phyloP scores from a whole-genome alignment of 2,113 vertebrate species.

The Siniperca chuatsi region DNA sequence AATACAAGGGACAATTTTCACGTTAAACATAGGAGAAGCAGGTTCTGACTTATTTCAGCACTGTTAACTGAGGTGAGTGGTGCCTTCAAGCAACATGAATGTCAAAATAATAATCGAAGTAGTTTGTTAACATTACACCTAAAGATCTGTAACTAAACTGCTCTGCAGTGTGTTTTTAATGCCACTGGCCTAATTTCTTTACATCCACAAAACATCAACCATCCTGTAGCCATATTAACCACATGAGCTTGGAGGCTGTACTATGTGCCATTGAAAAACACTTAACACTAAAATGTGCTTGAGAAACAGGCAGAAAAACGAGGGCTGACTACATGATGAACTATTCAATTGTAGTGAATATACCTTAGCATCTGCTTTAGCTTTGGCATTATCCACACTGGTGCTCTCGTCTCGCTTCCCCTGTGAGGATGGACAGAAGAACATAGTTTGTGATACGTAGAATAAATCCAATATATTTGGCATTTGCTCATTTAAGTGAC shows the following conservation, averaged over 20 bases:
- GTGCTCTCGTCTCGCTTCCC: conserved; percentile 86
- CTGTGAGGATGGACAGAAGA: conserved; percentile 55
- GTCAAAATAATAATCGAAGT: not conserved
- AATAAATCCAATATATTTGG: not conserved
- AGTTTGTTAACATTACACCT: no score
- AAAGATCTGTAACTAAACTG: not conserved
- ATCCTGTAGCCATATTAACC: not conserved
- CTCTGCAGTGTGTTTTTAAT: not conserved
- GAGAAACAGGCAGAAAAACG: not conserved
- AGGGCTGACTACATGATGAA: no score
- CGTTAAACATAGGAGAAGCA: not conserved
- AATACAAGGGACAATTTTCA: not conserved
- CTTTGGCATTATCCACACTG: conserved; percentile 81
- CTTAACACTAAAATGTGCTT: not conserved
- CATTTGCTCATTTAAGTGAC: not conserved
- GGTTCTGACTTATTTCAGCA: not conserved
- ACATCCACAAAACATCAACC: not conserved
- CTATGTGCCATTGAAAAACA: not conserved
- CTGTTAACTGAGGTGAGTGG: no score
- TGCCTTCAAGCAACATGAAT: not conserved
- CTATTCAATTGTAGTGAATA: not conserved
- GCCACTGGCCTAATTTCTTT: not conserved
- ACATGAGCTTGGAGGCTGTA: not conserved
- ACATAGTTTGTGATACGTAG: not conserved
- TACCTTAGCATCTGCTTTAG: conserved; percentile 88